These are phyloP conservation scores for Esox niger DNA, from an alignment of 2,113 vertebrate genomes.

Conservation along the genomic window DNA sequence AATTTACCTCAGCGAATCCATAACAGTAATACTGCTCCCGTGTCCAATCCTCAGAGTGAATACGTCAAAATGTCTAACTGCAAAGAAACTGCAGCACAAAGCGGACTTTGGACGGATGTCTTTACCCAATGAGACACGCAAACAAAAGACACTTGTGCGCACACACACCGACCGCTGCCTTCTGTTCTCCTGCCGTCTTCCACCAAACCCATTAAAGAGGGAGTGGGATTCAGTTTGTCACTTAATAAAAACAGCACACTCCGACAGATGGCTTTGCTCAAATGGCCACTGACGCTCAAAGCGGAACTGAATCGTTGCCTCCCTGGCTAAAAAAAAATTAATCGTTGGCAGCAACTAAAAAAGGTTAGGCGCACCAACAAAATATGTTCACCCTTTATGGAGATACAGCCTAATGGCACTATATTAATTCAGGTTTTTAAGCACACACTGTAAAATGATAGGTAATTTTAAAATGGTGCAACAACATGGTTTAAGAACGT, in stretches of 20 bases:
- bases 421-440: no score
- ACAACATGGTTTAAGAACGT: no score
- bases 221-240: conserved; percentile 66
- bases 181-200: conserved; percentile 27
- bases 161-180: conserved; percentile 5
- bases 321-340: conserved; percentile 49
- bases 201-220: conserved; percentile 63
- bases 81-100: conserved; percentile 10
- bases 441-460: no score
- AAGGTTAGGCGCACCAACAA: no score
- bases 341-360: no score
- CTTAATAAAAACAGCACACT: conserved; percentile 65
- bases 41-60: neutral
- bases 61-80: conserved; percentile 37
- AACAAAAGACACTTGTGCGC: conserved; percentile 21
- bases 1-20: neutral
- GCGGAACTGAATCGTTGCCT: conserved; percentile 29
- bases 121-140: conserved; percentile 8
- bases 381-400: no score
- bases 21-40: no score
- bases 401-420: no score
- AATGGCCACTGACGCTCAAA: conserved; percentile 47
- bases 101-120: neutral
- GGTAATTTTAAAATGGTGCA: no score
- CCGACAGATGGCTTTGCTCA: conserved; percentile 70